Evolutionary conservation across 2,113 vertebrate species (phyloP), one percentile per base, ranked within the genome.

Genomic region (Cyphomyrus discorhynchus): DNA sequence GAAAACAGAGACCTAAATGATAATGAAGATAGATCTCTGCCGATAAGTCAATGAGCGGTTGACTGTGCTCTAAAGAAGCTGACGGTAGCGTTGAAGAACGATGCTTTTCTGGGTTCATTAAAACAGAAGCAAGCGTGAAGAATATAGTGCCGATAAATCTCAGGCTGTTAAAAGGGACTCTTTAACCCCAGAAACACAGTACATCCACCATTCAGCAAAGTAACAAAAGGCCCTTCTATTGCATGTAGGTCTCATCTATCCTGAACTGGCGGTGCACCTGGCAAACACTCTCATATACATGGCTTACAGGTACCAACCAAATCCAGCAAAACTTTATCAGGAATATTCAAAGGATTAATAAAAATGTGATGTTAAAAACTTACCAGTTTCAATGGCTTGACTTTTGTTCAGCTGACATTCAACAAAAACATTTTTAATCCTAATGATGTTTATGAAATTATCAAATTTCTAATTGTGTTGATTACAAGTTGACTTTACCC

Each of bases 141-240:
- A 52, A 58, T 39, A 47, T 13, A 52, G 86, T 35, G 82, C 39
- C 4, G 13, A 88, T 56, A 85, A 39, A 80, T 86, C 86, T 80
- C 58, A 82, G 52, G 11, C 24, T 66, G 19, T 84, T 21, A 70
- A 83, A 62, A 56, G 62, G 89, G 62, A 58, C 11, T 15, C 66
- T 82, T 46, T 47, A 80, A 82, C 11, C 10, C 0, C 42, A 8
- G 77, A 88, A 8, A 86, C 50, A 13, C 45, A 90, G 91, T 90
- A 91, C 91, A 91, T 62, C 58, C 66, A 21, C 90, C 89, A 90
- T 92, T 92, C 89, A 90, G 52, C 66, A 42, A 9, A 35, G 7
- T 91, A 90, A 92, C 39, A 92, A 91, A 92, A 89, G 50, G 15
- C 46, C 42, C 19, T 46, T 84, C 82, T 46, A 45, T 39, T 84